A percentile compares a stretch with the other conserved stretches of the same genome.
Evolutionary conservation across 53 echinoderm and acorn worm species (phyloP).

Genomic region (Henricia sp.): DNA sequence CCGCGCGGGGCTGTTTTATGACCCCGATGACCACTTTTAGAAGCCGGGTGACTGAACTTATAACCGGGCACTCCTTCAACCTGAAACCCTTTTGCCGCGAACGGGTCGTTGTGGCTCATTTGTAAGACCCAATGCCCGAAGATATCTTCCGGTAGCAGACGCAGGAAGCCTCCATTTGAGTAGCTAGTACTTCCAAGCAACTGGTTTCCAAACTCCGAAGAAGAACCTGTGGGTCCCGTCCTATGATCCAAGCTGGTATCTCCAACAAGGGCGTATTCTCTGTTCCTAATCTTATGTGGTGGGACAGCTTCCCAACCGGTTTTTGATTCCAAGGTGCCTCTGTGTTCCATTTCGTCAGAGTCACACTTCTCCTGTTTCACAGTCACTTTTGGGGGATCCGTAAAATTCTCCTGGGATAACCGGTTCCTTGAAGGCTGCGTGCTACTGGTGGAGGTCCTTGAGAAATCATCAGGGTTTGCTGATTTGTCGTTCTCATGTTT

Average conservation of each 20-base stretch:
- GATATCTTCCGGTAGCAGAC: neutral
- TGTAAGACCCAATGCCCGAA: slow-evolving; percentile 32
- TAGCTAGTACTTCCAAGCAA: neutral
- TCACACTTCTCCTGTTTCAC: neutral
- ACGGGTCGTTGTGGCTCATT: slow-evolving; percentile 31
- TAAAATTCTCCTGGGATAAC: neutral
- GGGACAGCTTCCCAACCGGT: neutral
- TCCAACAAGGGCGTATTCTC: neutral
- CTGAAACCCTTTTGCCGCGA: slow-evolving; percentile 1
- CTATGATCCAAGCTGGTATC: neutral
- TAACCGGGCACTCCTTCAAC: neutral
- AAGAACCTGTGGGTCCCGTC: neutral
- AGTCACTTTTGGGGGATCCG: no score
- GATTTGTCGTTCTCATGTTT: no score
- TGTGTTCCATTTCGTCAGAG: neutral
- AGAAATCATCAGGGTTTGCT: no score
- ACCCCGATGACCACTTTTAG: neutral
- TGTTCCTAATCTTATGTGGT: neutral
- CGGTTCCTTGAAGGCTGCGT: no score
- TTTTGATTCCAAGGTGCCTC: neutral
- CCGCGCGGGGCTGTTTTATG: neutral
- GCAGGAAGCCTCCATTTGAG: neutral
- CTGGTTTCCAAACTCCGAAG: neutral
- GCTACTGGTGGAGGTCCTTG: no score
- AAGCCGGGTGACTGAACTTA: neutral